Base-by-base conservation (phyloP, 2,797 vertebrate genomes). In the Trachurus trachurus region DNA sequence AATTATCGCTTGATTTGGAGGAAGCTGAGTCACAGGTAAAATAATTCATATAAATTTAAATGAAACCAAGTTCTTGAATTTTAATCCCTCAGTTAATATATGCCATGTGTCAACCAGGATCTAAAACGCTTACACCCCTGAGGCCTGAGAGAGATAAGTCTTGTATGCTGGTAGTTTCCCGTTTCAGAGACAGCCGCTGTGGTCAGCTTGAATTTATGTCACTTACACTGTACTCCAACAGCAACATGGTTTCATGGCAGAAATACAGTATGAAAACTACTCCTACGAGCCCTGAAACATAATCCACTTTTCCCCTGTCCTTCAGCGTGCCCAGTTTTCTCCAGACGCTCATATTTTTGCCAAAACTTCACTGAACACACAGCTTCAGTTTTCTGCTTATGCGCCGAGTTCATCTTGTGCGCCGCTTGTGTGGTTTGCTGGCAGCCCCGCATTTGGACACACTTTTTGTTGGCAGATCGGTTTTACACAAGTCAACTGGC, bases 301-400 rank as follows among this genome's bases (percentile, higher is more conserved):
- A 74, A 75, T 59, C 64, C 53, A 68, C 54, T 53, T 45, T 49
- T 21, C 45, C 0, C 10, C 53, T 19, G 58, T 57, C 57, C 52
- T 40, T 17, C 66, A 71, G 26, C 56, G 54, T 50, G 59, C 15
- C 50, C 37, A 59, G 49, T 53, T 34, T 47, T 0, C 50, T 17
- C 60, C 64, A 52, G 39, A 40, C 54, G 17, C 60, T 37, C 29
- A 0, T 1, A 54, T 26, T 60, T 37, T 31, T 6, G 57, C 61
- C 31, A 66, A 10, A 44, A 19, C 0, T 47, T 66, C 44, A 12
- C 44, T 76, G 64, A 53, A 72, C 53, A 56, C 31, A 49, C 58
- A 74, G 53, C 44, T 54, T 65, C 47, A 72, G 56, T 72, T 73
- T 57, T 56, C 39, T 56, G 56, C 52, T 34, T 49, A 29, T 69